Evolutionary conservation across 2,797 vertebrate species (phyloP).

Genomic region (Oreochromis mossambicus): DNA sequence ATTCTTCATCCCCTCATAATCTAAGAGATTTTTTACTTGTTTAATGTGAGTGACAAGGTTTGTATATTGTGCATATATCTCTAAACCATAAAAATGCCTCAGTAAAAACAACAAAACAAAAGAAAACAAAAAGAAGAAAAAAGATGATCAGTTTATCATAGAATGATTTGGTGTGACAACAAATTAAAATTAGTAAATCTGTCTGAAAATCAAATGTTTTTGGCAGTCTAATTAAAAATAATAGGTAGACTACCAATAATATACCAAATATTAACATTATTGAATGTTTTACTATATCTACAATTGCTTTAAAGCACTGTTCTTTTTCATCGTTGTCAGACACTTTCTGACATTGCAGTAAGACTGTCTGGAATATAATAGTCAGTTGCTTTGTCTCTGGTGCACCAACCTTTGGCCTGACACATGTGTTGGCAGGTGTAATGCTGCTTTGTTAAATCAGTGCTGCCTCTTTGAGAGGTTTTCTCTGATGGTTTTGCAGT

Average conservation of each 20-base stretch:
- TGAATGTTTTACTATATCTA: not conserved
- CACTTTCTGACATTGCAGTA: not conserved
- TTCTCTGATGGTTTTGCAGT: slow-evolving; percentile 17
- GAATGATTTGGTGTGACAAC: not conserved
- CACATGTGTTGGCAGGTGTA: slow-evolving; percentile 6
- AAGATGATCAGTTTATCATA: not conserved
- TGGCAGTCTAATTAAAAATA: not conserved
- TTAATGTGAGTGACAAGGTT: not conserved
- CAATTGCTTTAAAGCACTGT: not conserved
- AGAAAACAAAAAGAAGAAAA: not conserved
- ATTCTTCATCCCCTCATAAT: not conserved
- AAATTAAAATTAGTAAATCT: not conserved
- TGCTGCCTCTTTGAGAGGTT: slow-evolving; percentile 13
- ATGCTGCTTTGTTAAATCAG: slow-evolving; percentile 5
- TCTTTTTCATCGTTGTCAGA: not conserved
- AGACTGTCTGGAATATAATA: not conserved
- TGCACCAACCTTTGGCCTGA: slow-evolving; percentile 18
- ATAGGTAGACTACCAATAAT: too few relatives aligned
- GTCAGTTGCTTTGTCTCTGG: slow-evolving; percentile 1
- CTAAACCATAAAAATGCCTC: not conserved
- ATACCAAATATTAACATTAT: not conserved
- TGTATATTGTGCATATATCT: not conserved
- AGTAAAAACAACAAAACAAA: not conserved
- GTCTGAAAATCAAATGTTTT: not conserved
- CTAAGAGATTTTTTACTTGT: not conserved